These are phyloP conservation scores for Hemaris fuciformis DNA, from an alignment of 2,888 invertebrate species.

Conservation along the genomic window DNA sequence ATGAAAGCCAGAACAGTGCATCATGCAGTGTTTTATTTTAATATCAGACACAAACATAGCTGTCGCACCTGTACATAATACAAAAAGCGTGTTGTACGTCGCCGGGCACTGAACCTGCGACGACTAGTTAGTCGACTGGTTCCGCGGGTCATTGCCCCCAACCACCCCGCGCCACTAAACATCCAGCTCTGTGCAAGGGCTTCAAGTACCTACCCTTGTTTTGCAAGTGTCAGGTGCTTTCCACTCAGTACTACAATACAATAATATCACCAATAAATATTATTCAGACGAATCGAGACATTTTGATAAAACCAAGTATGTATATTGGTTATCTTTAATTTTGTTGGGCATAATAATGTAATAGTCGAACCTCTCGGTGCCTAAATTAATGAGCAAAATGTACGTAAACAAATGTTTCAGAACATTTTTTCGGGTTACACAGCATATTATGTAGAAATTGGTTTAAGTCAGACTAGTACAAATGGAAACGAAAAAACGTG, in stretches of 20 bases:
- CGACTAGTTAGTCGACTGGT: constrained; percentile 38
- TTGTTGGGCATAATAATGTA: too few relatives aligned
- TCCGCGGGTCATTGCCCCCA: constrained; percentile 45
- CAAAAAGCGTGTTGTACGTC: neutral
- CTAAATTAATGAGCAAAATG: too few relatives aligned
- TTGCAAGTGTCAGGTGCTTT: neutral
- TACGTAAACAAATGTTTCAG: too few relatives aligned
- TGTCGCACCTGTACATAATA: neutral
- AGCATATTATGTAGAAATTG: too few relatives aligned
- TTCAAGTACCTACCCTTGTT: constrained; percentile 5
- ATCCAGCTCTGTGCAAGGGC: neutral
- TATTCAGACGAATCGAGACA: neutral
- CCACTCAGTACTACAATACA: neutral
- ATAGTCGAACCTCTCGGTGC: too few relatives aligned
- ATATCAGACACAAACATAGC: neutral
- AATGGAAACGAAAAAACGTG: too few relatives aligned
- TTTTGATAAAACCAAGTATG: too few relatives aligned
- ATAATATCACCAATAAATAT: neutral
- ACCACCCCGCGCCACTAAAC: constrained; percentile 20
- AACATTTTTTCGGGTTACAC: too few relatives aligned
- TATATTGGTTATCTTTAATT: too few relatives aligned
- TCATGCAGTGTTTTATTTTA: neutral
- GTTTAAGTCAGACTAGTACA: too few relatives aligned
- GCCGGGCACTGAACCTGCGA: constrained; percentile 7
- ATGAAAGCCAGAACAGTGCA: neutral